Base-by-base conservation (phyloP, 2,113 vertebrate genomes). In the Setophaga coronata region DNA sequence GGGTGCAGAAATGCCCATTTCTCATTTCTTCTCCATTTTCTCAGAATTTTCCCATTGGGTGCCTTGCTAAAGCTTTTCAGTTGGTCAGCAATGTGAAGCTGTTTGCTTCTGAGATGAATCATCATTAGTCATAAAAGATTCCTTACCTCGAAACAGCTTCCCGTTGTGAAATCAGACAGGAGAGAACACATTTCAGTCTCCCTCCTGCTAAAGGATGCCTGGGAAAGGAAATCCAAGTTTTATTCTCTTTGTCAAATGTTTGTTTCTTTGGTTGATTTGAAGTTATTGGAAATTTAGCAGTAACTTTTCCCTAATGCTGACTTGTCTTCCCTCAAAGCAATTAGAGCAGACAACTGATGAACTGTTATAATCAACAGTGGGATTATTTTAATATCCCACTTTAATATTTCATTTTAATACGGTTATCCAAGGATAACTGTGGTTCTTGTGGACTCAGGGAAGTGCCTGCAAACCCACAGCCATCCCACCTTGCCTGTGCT, bases 71-170 rank as follows among this genome's bases (percentile, higher is more conserved):
- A 88, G 79, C 64, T 83, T 64, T 90, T 69, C 7, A 73, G 7
- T 21, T 66, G 77, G 80, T 87, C 94, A 84, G 76, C 80, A 51
- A 0, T 8, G 25, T 87, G 94, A 91, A 71, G 83, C 91, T 67
- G 48, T 72, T 92, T 81, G 87, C 94, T 64, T 64, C 61, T 51
- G 72, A 85, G 61, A 61, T 95, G 93, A 97, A 82, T 96, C 94
- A 97, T 82, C 65, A 8, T 92, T 94, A 96, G 91, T 96, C 95
- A 95, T 36, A 24, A 54, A 91, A 87, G 73, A 57, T 82, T 60
- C 69, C 87, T 74, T 74, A 67, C 91, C 89, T 92, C 9, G 0
- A 50, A 88, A 48, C 0, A 14, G 78, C 76, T 96, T 96, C 91
- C 95, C 3, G 0, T 86, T 92, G 50, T 69, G 76, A 96, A 80